Evolutionary conservation across 2,113 vertebrate species (phyloP).

Genomic region (Tragelaphus buxtoni): DNA sequence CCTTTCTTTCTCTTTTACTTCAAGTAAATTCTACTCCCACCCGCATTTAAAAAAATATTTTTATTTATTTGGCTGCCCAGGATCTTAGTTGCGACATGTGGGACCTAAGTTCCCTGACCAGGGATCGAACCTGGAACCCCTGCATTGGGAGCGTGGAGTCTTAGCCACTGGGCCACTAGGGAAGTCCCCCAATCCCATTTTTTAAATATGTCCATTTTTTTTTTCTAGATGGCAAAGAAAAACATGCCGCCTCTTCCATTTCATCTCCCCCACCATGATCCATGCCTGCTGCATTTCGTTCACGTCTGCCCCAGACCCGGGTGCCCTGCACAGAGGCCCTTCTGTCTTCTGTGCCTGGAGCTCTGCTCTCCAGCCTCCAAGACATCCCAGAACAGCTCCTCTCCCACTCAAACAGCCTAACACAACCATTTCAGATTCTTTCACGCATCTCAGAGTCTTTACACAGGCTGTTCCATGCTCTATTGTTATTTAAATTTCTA

Average conservation of each 20-base stretch:
- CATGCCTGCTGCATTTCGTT: not conserved
- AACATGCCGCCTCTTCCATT: not conserved
- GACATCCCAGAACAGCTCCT: not conserved
- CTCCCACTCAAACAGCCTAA: not conserved
- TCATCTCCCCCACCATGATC: accelerated
- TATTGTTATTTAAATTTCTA: not conserved
- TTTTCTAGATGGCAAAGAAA: not conserved
- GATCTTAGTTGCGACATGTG: not conserved
- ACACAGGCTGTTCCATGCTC: accelerated
- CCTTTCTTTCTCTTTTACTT: not conserved
- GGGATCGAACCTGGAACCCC: not conserved
- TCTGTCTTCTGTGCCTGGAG: not conserved
- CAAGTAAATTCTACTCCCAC: not conserved
- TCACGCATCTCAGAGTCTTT: not conserved
- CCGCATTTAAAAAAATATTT: not conserved
- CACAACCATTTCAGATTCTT: not conserved
- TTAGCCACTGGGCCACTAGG: not conserved
- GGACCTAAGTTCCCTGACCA: not conserved
- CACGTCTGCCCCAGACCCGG: too few species aligned
- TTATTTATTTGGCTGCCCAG: not conserved
- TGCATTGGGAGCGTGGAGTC: not conserved
- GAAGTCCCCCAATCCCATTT: not conserved
- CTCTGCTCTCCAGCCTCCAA: too few species aligned
- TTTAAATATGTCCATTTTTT: not conserved
- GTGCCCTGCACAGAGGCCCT: not conserved